Evolutionary conservation across 2,797 vertebrate genomes (phyloP), one percentile per base, ranked within the genome.

Genomic region (Ammospiza maritima): DNA sequence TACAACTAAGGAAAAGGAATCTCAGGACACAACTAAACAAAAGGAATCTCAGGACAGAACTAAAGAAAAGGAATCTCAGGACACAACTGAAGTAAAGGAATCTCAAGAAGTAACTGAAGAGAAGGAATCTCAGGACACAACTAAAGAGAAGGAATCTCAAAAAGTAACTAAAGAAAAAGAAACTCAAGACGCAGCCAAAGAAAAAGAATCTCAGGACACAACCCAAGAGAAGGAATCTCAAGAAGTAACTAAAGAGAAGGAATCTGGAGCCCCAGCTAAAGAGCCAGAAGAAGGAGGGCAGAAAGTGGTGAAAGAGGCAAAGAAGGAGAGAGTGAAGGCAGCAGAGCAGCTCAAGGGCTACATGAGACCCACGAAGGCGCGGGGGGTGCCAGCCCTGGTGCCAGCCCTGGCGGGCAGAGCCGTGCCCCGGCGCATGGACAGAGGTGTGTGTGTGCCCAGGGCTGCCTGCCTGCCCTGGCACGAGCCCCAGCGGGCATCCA

Each of bases 281-380:
- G 67, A 5, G 23, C 0, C 38, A 22, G 70, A 25, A 6, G 93
- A 61, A 27, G 79, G 27, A 13, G 96, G 88, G 3, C 65, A 75
- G 22, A 91, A 79, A 57, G 38, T 32, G 1, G 26, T 11, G 25
- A 76, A 83, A 32, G 96, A 95, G 78, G 64, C 64, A 5, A 95
- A 94, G 91, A 97, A 78, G 3, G 97, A 94, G 34, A 82, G 77
- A 64, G 45, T 15, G 34, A 97, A 88, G 92, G 84, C 57, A 8
- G 26, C 90, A 4, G 97, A 97, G 27, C 93, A 88, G 9, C 13
- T 98, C 16, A 98, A 97, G 95, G 97, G 98, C 94, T 98, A 98
- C 97, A 98, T 98, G 98, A 98, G 98, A 87, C 97, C 98, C 51
- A 98, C 98, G 5, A 98, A 97, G 79, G 87, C 98, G 3, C 93